Percentiles rank a stretch among this genome's conserved stretches.
Conservation (phyloP, 2,888 invertebrate species). For the Acronicta psi region DNA sequence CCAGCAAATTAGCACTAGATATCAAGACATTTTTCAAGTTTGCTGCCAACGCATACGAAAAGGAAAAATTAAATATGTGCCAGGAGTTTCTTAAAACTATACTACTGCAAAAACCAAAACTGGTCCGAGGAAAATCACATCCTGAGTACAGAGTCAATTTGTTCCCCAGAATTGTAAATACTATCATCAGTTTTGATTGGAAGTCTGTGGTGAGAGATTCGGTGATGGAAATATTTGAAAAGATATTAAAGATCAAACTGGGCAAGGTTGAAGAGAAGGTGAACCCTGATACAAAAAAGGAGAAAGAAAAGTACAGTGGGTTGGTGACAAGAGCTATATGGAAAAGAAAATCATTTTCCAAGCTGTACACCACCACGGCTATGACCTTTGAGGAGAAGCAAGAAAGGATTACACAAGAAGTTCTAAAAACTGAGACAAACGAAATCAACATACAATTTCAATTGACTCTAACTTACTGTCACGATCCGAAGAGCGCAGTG, state of each 20-base stretch:
- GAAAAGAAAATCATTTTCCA: conserved; percentile 67
- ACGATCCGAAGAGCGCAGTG: conserved; percentile 56
- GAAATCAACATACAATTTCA: conserved; percentile 63
- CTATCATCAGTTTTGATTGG: conserved; percentile 69
- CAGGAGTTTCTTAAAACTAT: conserved; percentile 65
- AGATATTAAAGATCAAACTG: conserved; percentile 66
- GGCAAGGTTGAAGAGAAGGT: conserved; percentile 61
- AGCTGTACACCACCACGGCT: conserved; percentile 44
- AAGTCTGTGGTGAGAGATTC: conserved; percentile 60
- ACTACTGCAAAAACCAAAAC: conserved; percentile 69
- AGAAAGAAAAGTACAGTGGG: conserved; percentile 66
- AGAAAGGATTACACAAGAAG: conserved; percentile 67
- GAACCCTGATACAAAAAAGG: conserved; percentile 57
- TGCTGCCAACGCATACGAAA: conserved; percentile 69
- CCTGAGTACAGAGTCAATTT: conserved; percentile 68
- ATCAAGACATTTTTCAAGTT: conserved; percentile 67
- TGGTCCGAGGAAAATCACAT: conserved; percentile 49
- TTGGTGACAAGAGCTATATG: conserved; percentile 67
- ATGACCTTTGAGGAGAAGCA: conserved; percentile 66
- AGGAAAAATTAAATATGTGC: conserved; percentile 60
- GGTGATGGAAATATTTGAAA: conserved; percentile 65
- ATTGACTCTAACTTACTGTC: conserved; percentile 60
- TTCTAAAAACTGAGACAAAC: conserved; percentile 58
- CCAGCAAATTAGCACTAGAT: conserved; percentile 61
- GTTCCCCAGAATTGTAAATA: conserved; percentile 60